Evolutionary conservation across 2,113 vertebrate genomes (phyloP), one percentile per base, ranked within the genome.

Genomic region (Salvelinus alpinus): DNA sequence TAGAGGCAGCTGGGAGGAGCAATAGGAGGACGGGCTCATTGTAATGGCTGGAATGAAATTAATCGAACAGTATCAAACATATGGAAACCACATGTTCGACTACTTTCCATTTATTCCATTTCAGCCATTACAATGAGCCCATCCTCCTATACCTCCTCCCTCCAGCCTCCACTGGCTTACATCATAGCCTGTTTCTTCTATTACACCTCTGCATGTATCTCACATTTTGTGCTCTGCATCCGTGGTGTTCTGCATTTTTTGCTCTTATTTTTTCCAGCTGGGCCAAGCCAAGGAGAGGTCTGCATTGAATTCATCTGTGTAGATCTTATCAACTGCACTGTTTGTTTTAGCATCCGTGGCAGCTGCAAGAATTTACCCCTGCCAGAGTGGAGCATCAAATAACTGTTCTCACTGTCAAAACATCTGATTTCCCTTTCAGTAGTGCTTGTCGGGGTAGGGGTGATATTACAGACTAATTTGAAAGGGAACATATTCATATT

Each of bases 261-360:
- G 69, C 57, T 71, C 81, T 81, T 75, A 74, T 75, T 22, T 54
- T 78, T 79, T 82, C 83, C 81, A 85, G 38, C 75, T 72, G 76
- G 73, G 73, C 62, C 44, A 62, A 62, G n/a, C 51, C 51, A 62
- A 47, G 27, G 44, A 74, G 68, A 62, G 77, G 75, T 60, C 64
- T 71, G 70, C 31, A 48, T 77, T 83, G 67, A 72, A 76, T 75
- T 78, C 76, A 82, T 86, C 74, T 84, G 69, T 73, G 68, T 78
- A 82, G 87, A 88, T 88, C 59, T 79, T 87, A 88, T 88, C 83
- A 80, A 60, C 54, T 14, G 22, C n/a, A 29, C 44, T 82, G 78
- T 85, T 85, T 84, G 70, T 77, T 84, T 86, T 79, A 79, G 80
- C 78, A 79, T 80, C 65, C 80, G 76, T 73, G 51, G 54, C 82